Percentiles rank a stretch among this genome's conserved stretches.
These are phyloP conservation scores for Protosalanx chinensis DNA, from an alignment of 2,797 vertebrate species.

Conservation along the genomic window DNA sequence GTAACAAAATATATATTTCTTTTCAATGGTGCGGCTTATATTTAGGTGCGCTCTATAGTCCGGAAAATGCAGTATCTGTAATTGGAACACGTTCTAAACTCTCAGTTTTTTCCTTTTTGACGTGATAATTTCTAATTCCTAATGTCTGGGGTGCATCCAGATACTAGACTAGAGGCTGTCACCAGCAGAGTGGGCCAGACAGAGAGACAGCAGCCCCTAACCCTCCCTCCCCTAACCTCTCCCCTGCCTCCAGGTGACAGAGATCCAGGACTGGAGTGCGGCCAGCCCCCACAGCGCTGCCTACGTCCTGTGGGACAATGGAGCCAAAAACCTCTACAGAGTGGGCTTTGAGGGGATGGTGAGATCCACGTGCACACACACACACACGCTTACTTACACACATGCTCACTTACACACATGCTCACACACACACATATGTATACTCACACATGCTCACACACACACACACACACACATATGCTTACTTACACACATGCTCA, in stretches of 20 bases:
- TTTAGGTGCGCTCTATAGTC: too few species aligned
- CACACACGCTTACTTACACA: slow-evolving; percentile 15
- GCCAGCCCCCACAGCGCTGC: slow-evolving; percentile 98
- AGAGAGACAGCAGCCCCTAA: not conserved
- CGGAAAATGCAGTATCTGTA: too few species aligned
- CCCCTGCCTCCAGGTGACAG: slow-evolving; percentile 82
- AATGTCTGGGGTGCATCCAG: too few species aligned
- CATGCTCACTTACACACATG: slow-evolving; percentile 4
- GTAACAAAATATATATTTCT: too few species aligned
- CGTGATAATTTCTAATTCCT: too few species aligned
- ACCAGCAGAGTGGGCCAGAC: too few species aligned
- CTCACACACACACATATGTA: slow-evolving; percentile 8
- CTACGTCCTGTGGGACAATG: slow-evolving; percentile 99
- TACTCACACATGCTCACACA: slow-evolving; percentile 11
- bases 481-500: too few species aligned
- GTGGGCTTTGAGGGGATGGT: slow-evolving; percentile 99
- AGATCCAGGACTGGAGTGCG: slow-evolving; percentile 99
- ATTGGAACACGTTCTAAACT: too few species aligned
- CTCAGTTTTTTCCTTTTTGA: too few species aligned
- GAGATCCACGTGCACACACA: slow-evolving; percentile 65
- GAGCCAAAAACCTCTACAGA: slow-evolving; percentile 98
- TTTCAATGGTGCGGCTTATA: too few species aligned
- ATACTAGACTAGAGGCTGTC: too few species aligned
- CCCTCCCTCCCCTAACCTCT: not conserved
- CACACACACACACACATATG: not conserved